phyloP scores from a whole-genome alignment of 2,888 invertebrate genomes.

The Carterocephalus palaemon region DNA sequence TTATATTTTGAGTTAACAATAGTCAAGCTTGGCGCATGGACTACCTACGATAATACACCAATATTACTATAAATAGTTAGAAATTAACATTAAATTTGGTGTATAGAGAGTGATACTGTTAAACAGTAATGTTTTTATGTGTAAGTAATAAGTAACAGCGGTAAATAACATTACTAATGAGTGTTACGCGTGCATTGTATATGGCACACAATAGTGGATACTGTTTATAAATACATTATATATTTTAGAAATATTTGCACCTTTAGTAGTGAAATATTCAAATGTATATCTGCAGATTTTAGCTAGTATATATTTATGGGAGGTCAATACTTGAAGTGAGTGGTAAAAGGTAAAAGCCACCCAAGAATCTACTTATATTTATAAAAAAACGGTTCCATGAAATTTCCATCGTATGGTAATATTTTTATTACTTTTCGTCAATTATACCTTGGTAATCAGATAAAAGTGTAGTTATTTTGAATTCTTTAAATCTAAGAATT shows the following conservation, averaged over 20 bases:
- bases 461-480: slow-evolving; percentile 65
- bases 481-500: slow-evolving; percentile 75
- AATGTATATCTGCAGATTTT: slow-evolving; percentile 73
- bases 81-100: slow-evolving; percentile 62
- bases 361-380: slow-evolving; percentile 23
- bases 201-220: slow-evolving; percentile 70
- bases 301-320: slow-evolving; percentile 60
- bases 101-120: slow-evolving; percentile 73
- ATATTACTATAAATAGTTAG: slow-evolving; percentile 57
- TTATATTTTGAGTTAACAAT: too few species aligned
- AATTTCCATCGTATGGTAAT: slow-evolving; percentile 16
- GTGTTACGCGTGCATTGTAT: slow-evolving; percentile 75
- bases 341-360: slow-evolving; percentile 6
- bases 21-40: slow-evolving; percentile 60
- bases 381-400: slow-evolving; percentile 23
- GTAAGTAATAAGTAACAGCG: slow-evolving; percentile 51
- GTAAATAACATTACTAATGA: slow-evolving; percentile 46
- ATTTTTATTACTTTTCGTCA: slow-evolving; percentile 67
- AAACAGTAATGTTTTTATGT: slow-evolving; percentile 73
- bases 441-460: slow-evolving; percentile 73
- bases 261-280: slow-evolving; percentile 73
- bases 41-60: slow-evolving; percentile 62
- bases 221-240: slow-evolving; percentile 68
- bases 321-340: slow-evolving; percentile 41
- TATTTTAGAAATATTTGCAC: slow-evolving; percentile 79